These are phyloP conservation scores for Druceiella hillmani DNA, from an alignment of 2,888 invertebrate species.

Conservation along the genomic window DNA sequence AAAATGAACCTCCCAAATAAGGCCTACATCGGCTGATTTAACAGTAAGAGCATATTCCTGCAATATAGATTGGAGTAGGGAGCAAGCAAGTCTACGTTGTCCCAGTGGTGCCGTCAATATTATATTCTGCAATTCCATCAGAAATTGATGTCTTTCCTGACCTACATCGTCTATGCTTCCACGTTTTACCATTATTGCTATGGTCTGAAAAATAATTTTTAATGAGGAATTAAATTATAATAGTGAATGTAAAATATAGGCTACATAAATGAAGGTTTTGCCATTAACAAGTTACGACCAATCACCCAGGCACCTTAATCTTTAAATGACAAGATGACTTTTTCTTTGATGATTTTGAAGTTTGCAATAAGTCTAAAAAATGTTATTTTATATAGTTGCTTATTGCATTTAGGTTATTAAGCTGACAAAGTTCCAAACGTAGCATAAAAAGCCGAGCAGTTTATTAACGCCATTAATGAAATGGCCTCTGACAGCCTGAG, in stretches of 20 bases:
- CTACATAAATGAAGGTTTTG: conserved; percentile 1
- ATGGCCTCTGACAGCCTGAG: too few relatives aligned
- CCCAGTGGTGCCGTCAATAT: conserved; percentile 78
- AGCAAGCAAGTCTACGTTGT: conserved; percentile 78
- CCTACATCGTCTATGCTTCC: conserved; percentile 72
- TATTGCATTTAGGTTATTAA: too few relatives aligned
- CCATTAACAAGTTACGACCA: too few relatives aligned
- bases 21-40: conserved; percentile 79
- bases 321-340: too few relatives aligned
- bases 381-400: too few relatives aligned
- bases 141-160: conserved; percentile 58
- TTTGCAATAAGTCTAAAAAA: too few relatives aligned
- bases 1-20: conserved; percentile 85
- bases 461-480: too few relatives aligned
- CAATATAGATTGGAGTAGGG: conserved; percentile 75
- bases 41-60: conserved; percentile 85
- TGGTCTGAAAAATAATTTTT: conserved; percentile 55
- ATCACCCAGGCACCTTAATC: too few relatives aligned
- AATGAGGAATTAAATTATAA: conserved; percentile 21
- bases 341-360: too few relatives aligned
- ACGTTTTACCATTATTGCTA: conserved; percentile 85
- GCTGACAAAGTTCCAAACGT: too few relatives aligned
- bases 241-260: not conserved
- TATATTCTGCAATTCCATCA: conserved; percentile 70
- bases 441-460: too few relatives aligned